Evolutionary conservation across 1,140 invertebrate species (phyloP), one percentile per base, ranked within the genome.

Genomic region (Druon quercuslanigerum): DNA sequence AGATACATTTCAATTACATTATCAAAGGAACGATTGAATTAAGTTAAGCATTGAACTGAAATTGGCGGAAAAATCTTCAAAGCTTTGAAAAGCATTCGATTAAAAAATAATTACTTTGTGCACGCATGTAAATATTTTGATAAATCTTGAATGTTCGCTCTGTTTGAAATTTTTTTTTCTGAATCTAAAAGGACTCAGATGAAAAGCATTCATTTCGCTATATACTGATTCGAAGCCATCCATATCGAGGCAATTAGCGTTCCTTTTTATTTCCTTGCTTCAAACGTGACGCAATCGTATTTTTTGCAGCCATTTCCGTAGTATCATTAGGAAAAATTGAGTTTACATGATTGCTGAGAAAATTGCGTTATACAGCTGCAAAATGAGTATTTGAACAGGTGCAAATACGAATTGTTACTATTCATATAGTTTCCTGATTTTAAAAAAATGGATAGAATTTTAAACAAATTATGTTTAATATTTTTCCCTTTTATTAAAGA

Each of bases 291-390:
- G 60, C 60, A 40, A 66, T 66, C 60, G 20, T 40, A 66, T 66
- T 66, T 66, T 66, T 66, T 66, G 25, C 60, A 66, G 40, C 60
- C 12, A 66, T 40, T 66, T 66, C 60, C 60, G 60, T 66, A 2
- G 60, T 66, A 66, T 66, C 60, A 66, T 66, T 66, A 66, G 60
- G 40, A 25, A 66, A 66, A 40, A 66, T 66, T 66, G 60, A 40
- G 60, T 66, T 66, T 66, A 16, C 25, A 4, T 14, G 60, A 66
- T 66, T 66, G 60, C 60, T 16, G 14, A 14, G 60, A 66, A 66
- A 66, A 66, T 66, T 66, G 25, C n/a, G 25, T 66, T 66, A 66
- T 33, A 40, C 6, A 6, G 60, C 33, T 46, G 3, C n/a, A 33
- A 66, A 66, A 40, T 46, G 33, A 19, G 2, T 20, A 20, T 56